Evolutionary conservation across 2,113 vertebrate genomes (phyloP).

Genomic region (Chaenogobius annularis): DNA sequence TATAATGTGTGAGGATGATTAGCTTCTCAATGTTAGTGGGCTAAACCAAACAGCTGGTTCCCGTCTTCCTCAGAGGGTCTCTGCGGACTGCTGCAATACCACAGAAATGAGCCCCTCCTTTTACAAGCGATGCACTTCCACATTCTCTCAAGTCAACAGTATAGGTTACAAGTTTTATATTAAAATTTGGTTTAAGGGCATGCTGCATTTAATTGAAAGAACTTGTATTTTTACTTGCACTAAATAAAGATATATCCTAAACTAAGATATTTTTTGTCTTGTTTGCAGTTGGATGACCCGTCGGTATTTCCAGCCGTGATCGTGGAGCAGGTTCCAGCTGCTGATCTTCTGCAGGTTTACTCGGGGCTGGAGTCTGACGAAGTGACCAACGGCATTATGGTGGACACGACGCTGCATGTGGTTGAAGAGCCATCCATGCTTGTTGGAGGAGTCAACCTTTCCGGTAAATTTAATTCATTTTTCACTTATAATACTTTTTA

Average conservation of each 20-base stretch:
- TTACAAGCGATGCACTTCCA: conserved; percentile 39
- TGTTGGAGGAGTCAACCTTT: conserved; percentile 78
- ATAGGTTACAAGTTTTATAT: neutral
- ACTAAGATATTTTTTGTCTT: conserved; percentile 11
- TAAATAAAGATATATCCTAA: too few relatives aligned
- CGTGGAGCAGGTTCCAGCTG: conserved; percentile 84
- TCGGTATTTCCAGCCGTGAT: conserved; percentile 87
- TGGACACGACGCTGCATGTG: conserved; percentile 80
- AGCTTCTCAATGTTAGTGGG: conserved; percentile 60
- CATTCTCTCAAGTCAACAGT: conserved; percentile 47
- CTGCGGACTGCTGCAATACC: conserved; percentile 39
- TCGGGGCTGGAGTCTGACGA: conserved; percentile 86
- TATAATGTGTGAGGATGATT: conserved; percentile 59
- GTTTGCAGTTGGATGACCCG: conserved; percentile 83
- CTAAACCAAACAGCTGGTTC: conserved; percentile 70
- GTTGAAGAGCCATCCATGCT: conserved; percentile 81
- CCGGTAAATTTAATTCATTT: conserved; percentile 66
- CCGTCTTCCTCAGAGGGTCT: conserved; percentile 52
- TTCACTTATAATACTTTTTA: too few relatives aligned
- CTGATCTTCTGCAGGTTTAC: conserved; percentile 87
- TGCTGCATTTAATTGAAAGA: too few relatives aligned
- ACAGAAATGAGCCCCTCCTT: conserved; percentile 48
- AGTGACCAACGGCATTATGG: conserved; percentile 81
- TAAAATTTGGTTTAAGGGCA: too few relatives aligned
- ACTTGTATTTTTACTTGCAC: too few relatives aligned